Percentiles rank a stretch among this genome's conserved stretches.
phyloP scores from a whole-genome alignment of 2,797 vertebrate species.

The Centroberyx gerrardi region DNA sequence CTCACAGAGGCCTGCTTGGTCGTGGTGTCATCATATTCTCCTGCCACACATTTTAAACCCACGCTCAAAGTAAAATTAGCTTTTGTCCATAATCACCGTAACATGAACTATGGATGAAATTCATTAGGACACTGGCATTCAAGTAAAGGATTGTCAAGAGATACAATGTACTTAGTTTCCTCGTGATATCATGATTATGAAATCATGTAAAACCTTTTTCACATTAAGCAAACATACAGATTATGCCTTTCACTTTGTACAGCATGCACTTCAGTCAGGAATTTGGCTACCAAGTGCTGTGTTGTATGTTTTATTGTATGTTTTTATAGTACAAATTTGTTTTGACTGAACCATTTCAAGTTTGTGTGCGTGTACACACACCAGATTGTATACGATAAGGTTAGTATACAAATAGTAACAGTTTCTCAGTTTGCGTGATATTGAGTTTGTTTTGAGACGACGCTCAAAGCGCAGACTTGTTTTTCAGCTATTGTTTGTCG shows the following conservation, averaged over 20 bases:
- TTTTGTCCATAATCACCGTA: conserved; percentile 51
- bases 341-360: conserved; percentile 69
- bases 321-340: conserved; percentile 57
- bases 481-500: conserved; percentile 23
- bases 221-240: conserved; percentile 49
- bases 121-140: conserved; percentile 72
- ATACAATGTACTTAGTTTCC: conserved; percentile 52
- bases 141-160: conserved; percentile 52
- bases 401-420: conserved; percentile 40
- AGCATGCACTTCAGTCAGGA: conserved; percentile 49
- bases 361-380: conserved; percentile 53
- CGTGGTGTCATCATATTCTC: conserved; percentile 80
- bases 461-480: conserved; percentile 41
- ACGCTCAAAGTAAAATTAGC: conserved; percentile 58
- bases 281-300: conserved; percentile 59
- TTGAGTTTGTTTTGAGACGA: conserved; percentile 27
- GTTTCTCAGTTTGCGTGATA: conserved; percentile 40
- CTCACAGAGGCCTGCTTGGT: conserved; percentile 81
- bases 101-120: conserved; percentile 39
- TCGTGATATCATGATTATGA: conserved; percentile 38
- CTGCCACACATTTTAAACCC: conserved; percentile 64
- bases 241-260: conserved; percentile 53
- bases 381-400: conserved; percentile 37
- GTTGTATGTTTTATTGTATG: conserved; percentile 31
- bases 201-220: conserved; percentile 50